Percentiles rank a stretch among this genome's conserved stretches.
Conservation (phyloP, 2,797 vertebrate genomes). For the Delichon dasypus region DNA sequence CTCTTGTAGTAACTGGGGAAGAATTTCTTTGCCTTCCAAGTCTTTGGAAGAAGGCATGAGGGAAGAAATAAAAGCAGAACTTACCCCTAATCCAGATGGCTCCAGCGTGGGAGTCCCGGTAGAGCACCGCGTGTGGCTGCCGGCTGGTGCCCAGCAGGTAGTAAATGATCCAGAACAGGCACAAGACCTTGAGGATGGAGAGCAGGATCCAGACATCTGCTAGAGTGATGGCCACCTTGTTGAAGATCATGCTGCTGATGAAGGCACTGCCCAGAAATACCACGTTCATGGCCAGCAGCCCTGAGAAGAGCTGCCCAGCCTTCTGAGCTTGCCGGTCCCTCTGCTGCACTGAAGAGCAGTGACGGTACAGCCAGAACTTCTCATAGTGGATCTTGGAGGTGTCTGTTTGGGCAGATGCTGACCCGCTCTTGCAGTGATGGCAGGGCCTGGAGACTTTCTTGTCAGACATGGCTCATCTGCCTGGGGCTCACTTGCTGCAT, state of each 20-base stretch:
- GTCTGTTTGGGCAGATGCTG: background rate
- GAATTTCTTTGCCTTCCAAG: background rate
- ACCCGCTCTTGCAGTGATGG: background rate
- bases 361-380: slow-evolving; percentile 70
- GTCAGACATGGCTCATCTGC: background rate
- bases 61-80: background rate
- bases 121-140: slow-evolving; percentile 65
- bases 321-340: slow-evolving; percentile 76
- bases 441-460: background rate
- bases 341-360: slow-evolving; percentile 64
- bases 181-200: slow-evolving; percentile 78
- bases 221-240: slow-evolving; percentile 73
- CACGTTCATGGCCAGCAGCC: slow-evolving; percentile 87
- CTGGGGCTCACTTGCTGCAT: background rate
- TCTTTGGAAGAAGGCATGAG: background rate
- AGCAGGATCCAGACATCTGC: slow-evolving; percentile 80
- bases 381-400: background rate
- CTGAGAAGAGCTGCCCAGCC: slow-evolving; percentile 83
- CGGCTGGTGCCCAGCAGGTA: slow-evolving; percentile 77
- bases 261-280: slow-evolving; percentile 86
- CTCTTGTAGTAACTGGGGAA: background rate
- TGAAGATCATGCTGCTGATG: slow-evolving; percentile 81
- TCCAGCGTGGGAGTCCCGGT: slow-evolving; percentile 85
- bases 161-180: slow-evolving; percentile 83
- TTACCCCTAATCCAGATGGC: slow-evolving; percentile 81